Conservation (phyloP, 2,113 vertebrate species). For the Callorhinus ursinus region DNA sequence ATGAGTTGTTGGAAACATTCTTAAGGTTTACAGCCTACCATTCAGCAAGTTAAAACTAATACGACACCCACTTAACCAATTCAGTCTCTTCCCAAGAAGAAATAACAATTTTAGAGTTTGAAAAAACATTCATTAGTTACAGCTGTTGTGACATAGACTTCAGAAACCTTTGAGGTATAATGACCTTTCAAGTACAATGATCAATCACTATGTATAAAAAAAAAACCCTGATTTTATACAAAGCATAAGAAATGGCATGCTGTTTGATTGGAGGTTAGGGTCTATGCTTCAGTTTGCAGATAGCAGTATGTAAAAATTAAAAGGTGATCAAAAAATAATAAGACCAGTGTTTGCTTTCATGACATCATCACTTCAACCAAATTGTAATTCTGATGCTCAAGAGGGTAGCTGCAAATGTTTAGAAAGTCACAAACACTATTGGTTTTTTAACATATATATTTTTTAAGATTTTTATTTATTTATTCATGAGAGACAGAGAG, state of each 20-base stretch:
- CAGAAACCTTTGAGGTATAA: slow-evolving; percentile 61
- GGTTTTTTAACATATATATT: background rate
- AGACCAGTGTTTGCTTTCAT: slow-evolving; percentile 12
- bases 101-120: slow-evolving; percentile 51
- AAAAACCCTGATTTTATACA: slow-evolving; percentile 41
- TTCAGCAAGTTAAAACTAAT: slow-evolving; percentile 70
- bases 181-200: slow-evolving; percentile 24
- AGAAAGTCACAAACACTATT: slow-evolving; percentile 34
- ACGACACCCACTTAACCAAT: slow-evolving; percentile 67
- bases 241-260: slow-evolving; percentile 34
- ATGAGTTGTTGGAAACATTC: slow-evolving; percentile 70
- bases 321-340: slow-evolving; percentile 45
- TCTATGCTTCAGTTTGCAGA: slow-evolving; percentile 15
- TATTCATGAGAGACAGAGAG: too few relatives aligned
- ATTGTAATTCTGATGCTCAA: slow-evolving; percentile 32
- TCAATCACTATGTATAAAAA: background rate
- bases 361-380: slow-evolving; percentile 39
- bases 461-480: background rate
- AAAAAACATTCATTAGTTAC: slow-evolving; percentile 67
- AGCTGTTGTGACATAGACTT: slow-evolving; percentile 51
- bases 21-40: slow-evolving; percentile 70
- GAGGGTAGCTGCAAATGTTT: slow-evolving; percentile 2
- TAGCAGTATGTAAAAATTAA: slow-evolving; percentile 49
- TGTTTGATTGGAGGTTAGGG: slow-evolving; percentile 21
- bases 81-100: slow-evolving; percentile 69